phyloP scores from a whole-genome alignment of 2,113 vertebrate species.

The Gadus chalcogrammus region DNA sequence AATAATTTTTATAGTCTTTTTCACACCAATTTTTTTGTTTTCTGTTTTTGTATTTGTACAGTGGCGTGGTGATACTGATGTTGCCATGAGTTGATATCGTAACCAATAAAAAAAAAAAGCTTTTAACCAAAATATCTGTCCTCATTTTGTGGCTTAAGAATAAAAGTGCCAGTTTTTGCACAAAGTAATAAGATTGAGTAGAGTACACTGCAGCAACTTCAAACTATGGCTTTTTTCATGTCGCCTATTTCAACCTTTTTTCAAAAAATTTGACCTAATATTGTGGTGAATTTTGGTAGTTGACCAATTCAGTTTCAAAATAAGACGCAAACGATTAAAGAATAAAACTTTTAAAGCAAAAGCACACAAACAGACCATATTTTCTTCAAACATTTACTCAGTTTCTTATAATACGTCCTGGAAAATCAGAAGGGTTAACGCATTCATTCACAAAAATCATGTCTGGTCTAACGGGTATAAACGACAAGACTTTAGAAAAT shows the following conservation, averaged over 20 bases:
- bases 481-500: slow-evolving; percentile 57
- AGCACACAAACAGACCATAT: background rate
- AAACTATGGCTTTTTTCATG: too few species aligned
- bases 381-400: slow-evolving; percentile 7
- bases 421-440: slow-evolving; percentile 36
- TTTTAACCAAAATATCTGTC: slow-evolving; percentile 80
- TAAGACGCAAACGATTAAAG: background rate
- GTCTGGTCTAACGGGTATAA: slow-evolving; percentile 35
- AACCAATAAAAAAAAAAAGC: slow-evolving; percentile 90
- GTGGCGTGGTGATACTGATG: slow-evolving; percentile 89
- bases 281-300: too few species aligned
- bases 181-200: too few species aligned
- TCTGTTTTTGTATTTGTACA: slow-evolving; percentile 88
- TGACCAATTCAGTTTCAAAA: background rate
- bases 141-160: background rate
- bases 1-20: slow-evolving; percentile 84
- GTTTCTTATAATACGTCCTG: slow-evolving; percentile 50
- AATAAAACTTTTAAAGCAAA: slow-evolving; percentile 13
- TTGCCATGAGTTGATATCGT: slow-evolving; percentile 92
- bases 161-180: too few species aligned
- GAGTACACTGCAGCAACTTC: too few species aligned
- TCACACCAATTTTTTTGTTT: slow-evolving; percentile 80
- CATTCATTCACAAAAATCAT: slow-evolving; percentile 9
- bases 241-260: too few species aligned
- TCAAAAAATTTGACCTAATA: too few species aligned